Evolutionary conservation across 2,888 invertebrate species (phyloP).

Genomic region (Philhelius pedissequus): DNA sequence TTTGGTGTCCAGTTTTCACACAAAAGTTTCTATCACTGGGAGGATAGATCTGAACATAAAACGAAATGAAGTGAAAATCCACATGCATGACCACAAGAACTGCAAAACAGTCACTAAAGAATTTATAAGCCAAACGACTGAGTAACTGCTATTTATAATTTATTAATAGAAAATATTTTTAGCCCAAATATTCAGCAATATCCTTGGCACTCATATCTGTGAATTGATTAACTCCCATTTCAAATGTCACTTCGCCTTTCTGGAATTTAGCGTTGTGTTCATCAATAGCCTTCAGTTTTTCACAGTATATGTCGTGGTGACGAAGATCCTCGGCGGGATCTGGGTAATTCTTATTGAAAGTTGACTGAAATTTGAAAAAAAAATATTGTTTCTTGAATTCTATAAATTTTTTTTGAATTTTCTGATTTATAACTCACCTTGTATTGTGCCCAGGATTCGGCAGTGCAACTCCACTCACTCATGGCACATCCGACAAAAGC

Average conservation of each 20-base stretch:
- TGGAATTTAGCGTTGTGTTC: neutral
- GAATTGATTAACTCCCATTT: constrained; percentile 1
- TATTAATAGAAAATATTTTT: neutral
- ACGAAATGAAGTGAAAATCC: too few species aligned
- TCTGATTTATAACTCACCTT: neutral
- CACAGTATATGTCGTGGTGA: neutral
- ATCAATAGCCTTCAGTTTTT: neutral
- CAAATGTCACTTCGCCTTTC: neutral
- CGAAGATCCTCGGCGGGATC: neutral
- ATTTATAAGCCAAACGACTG: too few species aligned
- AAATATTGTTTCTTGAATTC: neutral
- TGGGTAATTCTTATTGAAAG: neutral
- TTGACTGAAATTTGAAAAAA: neutral
- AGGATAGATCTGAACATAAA: too few species aligned
- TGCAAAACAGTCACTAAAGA: too few species aligned
- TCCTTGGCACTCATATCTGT: neutral
- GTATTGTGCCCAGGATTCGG: neutral
- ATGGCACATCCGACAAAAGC: constrained; percentile 4
- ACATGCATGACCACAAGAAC: too few species aligned
- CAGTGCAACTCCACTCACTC: constrained; percentile 6
- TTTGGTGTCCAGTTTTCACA: too few species aligned
- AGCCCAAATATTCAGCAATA: neutral
- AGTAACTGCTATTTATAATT: neutral
- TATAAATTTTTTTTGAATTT: neutral
- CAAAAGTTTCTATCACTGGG: too few species aligned